phyloP scores from a whole-genome alignment of 2,113 vertebrate species.

The Psilopsiagon aymara region DNA sequence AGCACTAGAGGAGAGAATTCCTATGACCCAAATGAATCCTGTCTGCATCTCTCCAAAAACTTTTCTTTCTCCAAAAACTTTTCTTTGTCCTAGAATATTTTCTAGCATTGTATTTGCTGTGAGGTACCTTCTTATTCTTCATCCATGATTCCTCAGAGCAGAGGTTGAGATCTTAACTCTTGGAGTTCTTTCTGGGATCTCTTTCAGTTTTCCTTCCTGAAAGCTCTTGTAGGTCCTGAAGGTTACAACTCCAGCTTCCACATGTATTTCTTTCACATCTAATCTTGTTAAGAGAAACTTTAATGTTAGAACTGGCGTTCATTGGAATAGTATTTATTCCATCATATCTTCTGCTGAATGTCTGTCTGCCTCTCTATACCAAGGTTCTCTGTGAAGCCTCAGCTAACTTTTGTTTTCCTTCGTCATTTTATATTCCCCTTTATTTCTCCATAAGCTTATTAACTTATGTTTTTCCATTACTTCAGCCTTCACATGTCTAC shows the following conservation, averaged over 20 bases:
- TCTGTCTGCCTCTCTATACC: not conserved
- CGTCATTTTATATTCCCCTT: not conserved
- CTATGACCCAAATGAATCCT: not conserved
- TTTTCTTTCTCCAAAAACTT: not conserved
- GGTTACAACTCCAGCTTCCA: not conserved
- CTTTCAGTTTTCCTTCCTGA: not conserved
- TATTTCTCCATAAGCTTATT: not conserved
- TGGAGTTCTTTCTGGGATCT: not conserved
- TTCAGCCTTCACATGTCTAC: not conserved
- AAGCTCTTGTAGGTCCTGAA: not conserved
- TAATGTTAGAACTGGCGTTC: not conserved
- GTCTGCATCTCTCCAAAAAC: not conserved
- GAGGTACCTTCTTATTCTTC: not conserved
- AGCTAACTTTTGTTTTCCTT: not conserved
- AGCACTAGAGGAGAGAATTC: not conserved
- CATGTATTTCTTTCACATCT: not conserved
- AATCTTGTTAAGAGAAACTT: not conserved
- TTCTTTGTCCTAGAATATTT: not conserved
- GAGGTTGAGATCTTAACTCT: not conserved
- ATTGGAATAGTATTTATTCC: not conserved
- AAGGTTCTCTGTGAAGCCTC: not conserved
- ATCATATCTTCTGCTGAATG: not conserved
- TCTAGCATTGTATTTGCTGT: not conserved
- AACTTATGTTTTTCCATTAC: not conserved
- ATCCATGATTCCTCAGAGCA: not conserved